Conservation (phyloP, 2,888 invertebrate genomes). For the Timema cristinae region DNA sequence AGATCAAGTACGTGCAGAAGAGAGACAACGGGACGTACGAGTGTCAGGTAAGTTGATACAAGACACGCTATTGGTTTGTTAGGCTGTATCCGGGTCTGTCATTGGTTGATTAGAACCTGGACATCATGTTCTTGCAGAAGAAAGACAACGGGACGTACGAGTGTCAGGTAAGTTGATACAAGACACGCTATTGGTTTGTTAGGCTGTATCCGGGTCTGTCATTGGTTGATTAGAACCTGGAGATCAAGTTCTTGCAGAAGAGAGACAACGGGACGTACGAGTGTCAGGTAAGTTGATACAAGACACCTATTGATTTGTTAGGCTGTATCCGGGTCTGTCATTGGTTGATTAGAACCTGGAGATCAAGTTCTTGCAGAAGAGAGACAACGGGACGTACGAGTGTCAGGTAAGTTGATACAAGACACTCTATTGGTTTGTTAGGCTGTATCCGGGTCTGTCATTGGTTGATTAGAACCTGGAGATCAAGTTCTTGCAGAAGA, state of each 20-base stretch:
- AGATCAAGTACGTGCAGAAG: conserved; percentile 91
- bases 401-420: conserved; percentile 67
- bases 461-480: conserved; percentile 87
- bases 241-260: conserved; percentile 91
- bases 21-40: conserved; percentile 92
- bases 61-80: no score
- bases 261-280: conserved; percentile 92
- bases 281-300: conserved; percentile 68
- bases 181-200: no score
- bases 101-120: conserved; percentile 75
- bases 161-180: conserved; percentile 68
- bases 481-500: conserved; percentile 89
- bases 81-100: no score
- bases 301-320: no score
- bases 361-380: conserved; percentile 89
- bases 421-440: no score
- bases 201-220: no score
- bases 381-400: conserved; percentile 91
- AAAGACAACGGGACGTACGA: conserved; percentile 91
- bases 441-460: no score
- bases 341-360: conserved; percentile 94
- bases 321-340: no score
- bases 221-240: conserved; percentile 84
- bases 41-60: conserved; percentile 68
- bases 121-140: conserved; percentile 91